Evolutionary conservation across 1,140 invertebrate species (phyloP).

Genomic region (Drosophila lowei): DNA sequence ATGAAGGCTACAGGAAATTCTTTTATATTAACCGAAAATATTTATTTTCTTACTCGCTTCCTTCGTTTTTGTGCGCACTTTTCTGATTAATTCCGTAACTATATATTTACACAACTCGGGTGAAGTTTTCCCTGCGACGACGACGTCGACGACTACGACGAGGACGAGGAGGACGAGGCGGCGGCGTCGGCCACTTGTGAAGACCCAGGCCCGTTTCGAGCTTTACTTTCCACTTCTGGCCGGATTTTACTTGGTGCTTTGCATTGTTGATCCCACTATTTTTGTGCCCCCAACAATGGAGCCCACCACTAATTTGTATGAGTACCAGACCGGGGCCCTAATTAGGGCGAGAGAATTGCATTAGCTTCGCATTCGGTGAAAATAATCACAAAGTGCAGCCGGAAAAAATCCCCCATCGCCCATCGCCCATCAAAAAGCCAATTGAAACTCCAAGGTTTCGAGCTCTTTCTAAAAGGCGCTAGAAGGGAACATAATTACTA

Average conservation of each 20-base stretch:
- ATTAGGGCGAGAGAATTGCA: slow-evolving; percentile 65
- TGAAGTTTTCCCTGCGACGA: slow-evolving; percentile 54
- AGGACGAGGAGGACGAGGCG: no score
- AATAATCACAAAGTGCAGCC: slow-evolving; percentile 51
- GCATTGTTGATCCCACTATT: slow-evolving; percentile 57
- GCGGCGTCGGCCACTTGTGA: slow-evolving; percentile 39
- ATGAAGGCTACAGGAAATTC: slow-evolving; percentile 39
- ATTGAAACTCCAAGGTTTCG: slow-evolving; percentile 37
- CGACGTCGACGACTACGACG: neutral
- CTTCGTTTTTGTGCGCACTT: slow-evolving; percentile 57
- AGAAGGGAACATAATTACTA: slow-evolving; percentile 56
- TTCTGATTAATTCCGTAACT: slow-evolving; percentile 75
- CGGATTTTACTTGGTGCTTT: slow-evolving; percentile 27
- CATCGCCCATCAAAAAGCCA: slow-evolving; percentile 15
- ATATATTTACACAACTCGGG: slow-evolving; percentile 72
- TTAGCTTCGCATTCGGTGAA: slow-evolving; percentile 60
- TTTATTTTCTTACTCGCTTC: slow-evolving; percentile 63
- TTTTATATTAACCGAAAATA: slow-evolving; percentile 77
- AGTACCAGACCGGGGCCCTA: slow-evolving; percentile 44
- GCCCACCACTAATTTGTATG: slow-evolving; percentile 56
- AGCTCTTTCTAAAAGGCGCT: neutral
- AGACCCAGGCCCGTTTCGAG: slow-evolving; percentile 22
- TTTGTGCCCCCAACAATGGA: slow-evolving; percentile 44
- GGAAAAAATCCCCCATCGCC: neutral
- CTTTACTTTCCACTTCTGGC: slow-evolving; percentile 62